phyloP scores from a whole-genome alignment of 2,888 invertebrate genomes.

The Aphrophora alni region DNA sequence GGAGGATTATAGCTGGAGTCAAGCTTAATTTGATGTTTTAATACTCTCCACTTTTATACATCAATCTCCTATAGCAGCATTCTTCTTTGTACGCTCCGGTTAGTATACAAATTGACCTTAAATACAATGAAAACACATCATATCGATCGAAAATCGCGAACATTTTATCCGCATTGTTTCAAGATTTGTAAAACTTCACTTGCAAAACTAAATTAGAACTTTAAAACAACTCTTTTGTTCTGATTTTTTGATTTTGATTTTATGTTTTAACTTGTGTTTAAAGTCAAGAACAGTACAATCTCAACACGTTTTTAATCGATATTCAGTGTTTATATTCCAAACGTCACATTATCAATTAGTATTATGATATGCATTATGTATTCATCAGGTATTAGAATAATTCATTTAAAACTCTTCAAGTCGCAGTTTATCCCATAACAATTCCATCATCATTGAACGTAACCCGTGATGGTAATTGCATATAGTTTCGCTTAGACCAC shows the following conservation, averaged over 20 bases:
- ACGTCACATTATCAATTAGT: background rate
- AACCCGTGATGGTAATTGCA: background rate
- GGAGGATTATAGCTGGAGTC: background rate
- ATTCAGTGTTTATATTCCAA: background rate
- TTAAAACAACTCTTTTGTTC: no score
- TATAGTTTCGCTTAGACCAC: background rate
- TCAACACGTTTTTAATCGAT: background rate
- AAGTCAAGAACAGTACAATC: background rate
- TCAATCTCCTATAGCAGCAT: background rate
- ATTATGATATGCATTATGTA: background rate
- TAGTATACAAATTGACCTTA: background rate
- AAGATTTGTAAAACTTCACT: no score
- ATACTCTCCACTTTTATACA: background rate
- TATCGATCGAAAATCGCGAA: background rate
- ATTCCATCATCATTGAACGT: background rate
- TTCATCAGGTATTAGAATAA: background rate
- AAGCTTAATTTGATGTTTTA: slow-evolving; percentile 6
- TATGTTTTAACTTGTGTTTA: background rate
- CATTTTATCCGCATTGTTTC: background rate
- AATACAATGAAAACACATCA: background rate
- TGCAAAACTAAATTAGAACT: no score
- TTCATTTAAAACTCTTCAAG: background rate
- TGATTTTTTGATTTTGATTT: no score
- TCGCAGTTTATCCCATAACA: background rate
- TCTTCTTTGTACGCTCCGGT: background rate